Evolutionary conservation across 2,113 vertebrate genomes (phyloP), one percentile per base, ranked within the genome.

Genomic region (Neodon shergylaensis): DNA sequence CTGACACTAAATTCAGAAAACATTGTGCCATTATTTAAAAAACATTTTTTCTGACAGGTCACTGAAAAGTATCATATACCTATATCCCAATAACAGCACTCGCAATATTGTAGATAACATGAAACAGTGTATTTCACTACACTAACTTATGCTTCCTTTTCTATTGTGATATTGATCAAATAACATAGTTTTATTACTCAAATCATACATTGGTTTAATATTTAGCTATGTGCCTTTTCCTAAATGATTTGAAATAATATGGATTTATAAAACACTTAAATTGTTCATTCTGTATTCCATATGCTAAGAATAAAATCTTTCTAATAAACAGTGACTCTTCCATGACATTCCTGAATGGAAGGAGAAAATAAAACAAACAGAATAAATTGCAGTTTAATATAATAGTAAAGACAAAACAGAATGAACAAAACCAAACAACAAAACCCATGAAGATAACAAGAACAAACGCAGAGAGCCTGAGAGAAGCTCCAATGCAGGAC

Each of bases 151-250:
- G 3, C 24, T 90, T 17, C 14, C 24, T 44, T 70, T 94, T 89
- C 65, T 10, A 44, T 42, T 94, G 10, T 42, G 1, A 22, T 17
- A 81, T 72, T 76, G 4, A 72, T 66, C 63, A 68, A 66, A 36
- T 2, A 39, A 86, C 65, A 93, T 49, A 70, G 17, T 86, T 93
- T 74, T 93, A 42, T 65, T 78, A 31, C 61, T 92, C 83, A 3
- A 93, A 63, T 91, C 33, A 94, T 77, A 49, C 36, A 73, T 78
- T 78, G 16, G 83, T 11, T 88, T 91, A 89, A 78, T 5, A 85
- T 52, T 77, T 66, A 92, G 24, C 5, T 26, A 66, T 19, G n/a
- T 90, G 4, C 63, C 11, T 65, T 33, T 85, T 89, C 21, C 3
- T 22, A 66, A 72, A 11, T 96, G 21, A 78, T n/a, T 92, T 63